These are phyloP conservation scores for Cephus runcator DNA, from an alignment of 2,888 invertebrate genomes.

Conservation along the genomic window DNA sequence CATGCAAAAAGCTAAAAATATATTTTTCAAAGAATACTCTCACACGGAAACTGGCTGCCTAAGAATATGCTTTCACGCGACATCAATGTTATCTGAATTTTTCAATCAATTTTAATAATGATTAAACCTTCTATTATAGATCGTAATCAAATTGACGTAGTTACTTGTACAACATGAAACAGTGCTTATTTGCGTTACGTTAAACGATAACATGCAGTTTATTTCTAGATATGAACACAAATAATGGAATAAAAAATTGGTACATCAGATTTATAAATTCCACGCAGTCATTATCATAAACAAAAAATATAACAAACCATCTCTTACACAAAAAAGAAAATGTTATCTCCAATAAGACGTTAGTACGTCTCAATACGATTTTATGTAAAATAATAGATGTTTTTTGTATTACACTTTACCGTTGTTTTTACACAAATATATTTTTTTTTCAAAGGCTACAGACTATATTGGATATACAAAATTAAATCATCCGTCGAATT, in stretches of 20 bases:
- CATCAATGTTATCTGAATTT: neutral
- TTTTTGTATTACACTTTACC: neutral
- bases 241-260: neutral
- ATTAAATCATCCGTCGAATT: too few relatives aligned
- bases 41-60: neutral
- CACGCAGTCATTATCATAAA: neutral
- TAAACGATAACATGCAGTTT: neutral
- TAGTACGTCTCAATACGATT: neutral
- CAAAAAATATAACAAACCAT: neutral
- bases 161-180: neutral
- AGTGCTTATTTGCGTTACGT: neutral
- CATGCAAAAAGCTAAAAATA: neutral
- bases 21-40: neutral
- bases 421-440: too few relatives aligned
- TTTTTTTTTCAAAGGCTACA: too few relatives aligned
- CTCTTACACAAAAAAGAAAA: neutral
- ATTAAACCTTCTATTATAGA: neutral
- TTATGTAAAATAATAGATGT: neutral
- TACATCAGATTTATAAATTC: neutral
- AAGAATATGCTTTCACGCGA: neutral
- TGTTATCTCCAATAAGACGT: neutral
- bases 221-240: neutral
- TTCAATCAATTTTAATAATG: neutral
- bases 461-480: too few relatives aligned
- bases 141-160: neutral